Evolutionary conservation across 2,888 invertebrate species (phyloP), one percentile per base, ranked within the genome.

Genomic region (Lithosia quadra): DNA sequence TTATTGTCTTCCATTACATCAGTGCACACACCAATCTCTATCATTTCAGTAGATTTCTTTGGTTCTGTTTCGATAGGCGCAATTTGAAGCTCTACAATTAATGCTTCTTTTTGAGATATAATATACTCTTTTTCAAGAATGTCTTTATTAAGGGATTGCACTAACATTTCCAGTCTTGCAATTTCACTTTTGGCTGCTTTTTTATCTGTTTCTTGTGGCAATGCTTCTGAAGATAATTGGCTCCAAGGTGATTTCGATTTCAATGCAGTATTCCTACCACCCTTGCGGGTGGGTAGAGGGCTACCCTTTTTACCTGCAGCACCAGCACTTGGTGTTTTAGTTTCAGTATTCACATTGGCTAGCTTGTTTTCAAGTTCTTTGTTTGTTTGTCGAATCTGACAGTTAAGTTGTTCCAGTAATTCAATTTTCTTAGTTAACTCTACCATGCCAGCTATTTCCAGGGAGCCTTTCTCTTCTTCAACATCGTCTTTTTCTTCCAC

Each of bases 401-500:
- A 94, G 73, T 96, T 93, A 15, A 94, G 84, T 84, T 95, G 93
- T 78, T 95, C 93, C 43, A 96, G 87, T 67, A 93, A 85, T 78
- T 95, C 95, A 65, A 96, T 88, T 80, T 96, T 89, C 82, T 94
- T 92, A 13, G 91, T 90, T 58, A 95, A 81, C 76, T 95, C 92
- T 67, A 85, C 86, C 93, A 95, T 93, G 73, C 90, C 88, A 43
- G 89, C 80, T 76, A 94, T 92, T 84, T 95, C 94, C 61, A 95
- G 87, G 76, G 93, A 94, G n/a, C 95, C 95, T 77, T 96, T 96
- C 85, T 97, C 96, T 83, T 95, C 94, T 79, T 95, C 95, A 82
- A 94, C 87, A 65, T 95, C 95, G 71, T 86, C 82, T 73, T 88
- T 86, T 73, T 87, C 85, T 78, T 88, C 86, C 34, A 82, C 71